Evolutionary conservation across 2,113 vertebrate genomes (phyloP).

Genomic region (Dolichallabes microphthalmus): DNA sequence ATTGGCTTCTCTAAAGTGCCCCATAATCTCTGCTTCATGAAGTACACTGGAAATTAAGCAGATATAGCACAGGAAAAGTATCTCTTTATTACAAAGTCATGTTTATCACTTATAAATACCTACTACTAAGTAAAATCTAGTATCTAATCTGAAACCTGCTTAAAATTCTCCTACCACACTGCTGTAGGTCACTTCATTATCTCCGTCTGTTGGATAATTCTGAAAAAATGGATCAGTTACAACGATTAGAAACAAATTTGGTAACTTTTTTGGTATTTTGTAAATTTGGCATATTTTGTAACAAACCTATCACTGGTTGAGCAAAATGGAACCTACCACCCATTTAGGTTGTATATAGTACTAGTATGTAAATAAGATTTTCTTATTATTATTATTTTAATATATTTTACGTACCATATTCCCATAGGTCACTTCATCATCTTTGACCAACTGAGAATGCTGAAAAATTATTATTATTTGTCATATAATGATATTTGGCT

Average conservation of each 20-base stretch:
- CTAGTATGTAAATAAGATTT: too few relatives aligned
- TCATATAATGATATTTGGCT: too few relatives aligned
- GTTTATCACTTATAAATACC: neutral
- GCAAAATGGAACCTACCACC: too few relatives aligned
- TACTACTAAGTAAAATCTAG: neutral
- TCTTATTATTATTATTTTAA: too few relatives aligned
- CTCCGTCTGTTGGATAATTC: neutral
- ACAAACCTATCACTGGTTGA: too few relatives aligned
- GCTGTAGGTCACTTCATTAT: neutral
- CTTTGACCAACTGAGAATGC: too few relatives aligned
- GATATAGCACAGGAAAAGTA: neutral
- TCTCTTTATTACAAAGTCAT: neutral
- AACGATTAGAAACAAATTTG: neutral
- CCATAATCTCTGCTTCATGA: neutral
- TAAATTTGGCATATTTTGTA: too few relatives aligned
- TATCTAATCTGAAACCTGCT: neutral
- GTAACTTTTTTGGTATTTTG: too few relatives aligned
- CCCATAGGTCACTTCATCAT: too few relatives aligned
- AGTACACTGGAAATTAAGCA: neutral
- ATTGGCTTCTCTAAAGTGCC: neutral
- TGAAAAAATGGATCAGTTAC: neutral
- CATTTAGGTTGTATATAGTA: too few relatives aligned
- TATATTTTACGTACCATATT: too few relatives aligned
- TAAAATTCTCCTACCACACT: neutral
- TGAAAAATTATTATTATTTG: too few relatives aligned